Evolutionary conservation across 2,888 invertebrate species (phyloP).

Genomic region (Cyrtodaria siliqua): DNA sequence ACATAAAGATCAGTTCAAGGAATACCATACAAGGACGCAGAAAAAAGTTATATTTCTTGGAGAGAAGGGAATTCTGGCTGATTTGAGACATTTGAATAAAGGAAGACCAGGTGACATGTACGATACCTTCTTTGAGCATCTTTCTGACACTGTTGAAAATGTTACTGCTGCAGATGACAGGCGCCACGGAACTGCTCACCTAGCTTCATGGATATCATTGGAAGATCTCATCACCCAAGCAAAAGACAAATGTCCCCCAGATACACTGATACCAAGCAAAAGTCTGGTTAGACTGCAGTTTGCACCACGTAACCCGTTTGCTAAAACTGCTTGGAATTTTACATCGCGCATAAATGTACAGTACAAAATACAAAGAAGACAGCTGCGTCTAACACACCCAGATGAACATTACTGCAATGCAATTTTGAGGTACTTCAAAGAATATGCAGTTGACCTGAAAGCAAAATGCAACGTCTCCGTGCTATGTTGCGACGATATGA

Average conservation of each 20-base stretch:
- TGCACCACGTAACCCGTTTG: constrained; percentile 47
- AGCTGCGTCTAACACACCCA: constrained; percentile 39
- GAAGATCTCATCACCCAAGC: neutral
- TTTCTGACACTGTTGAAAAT: constrained; percentile 19
- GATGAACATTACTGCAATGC: constrained; percentile 59
- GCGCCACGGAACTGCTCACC: constrained; percentile 34
- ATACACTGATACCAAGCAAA: constrained; percentile 45
- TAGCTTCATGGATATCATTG: constrained; percentile 39
- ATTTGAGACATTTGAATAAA: constrained; percentile 44
- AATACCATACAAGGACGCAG: constrained; percentile 52
- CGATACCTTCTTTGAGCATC: constrained; percentile 45
- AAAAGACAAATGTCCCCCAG: neutral
- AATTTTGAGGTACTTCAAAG: constrained; percentile 43
- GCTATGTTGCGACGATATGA: constrained; percentile 40
- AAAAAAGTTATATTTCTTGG: constrained; percentile 39
- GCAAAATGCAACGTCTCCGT: constrained; percentile 6
- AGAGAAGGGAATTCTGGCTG: constrained; percentile 33
- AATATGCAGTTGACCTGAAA: constrained; percentile 37
- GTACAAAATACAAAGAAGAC: constrained; percentile 55
- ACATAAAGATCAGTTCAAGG: constrained; percentile 26
- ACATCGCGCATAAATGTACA: constrained; percentile 40
- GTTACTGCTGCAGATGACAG: constrained; percentile 54
- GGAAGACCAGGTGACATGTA: constrained; percentile 41
- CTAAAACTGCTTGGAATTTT: constrained; percentile 23
- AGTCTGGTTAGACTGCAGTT: constrained; percentile 54